Conservation (phyloP, 2,888 invertebrate genomes). For the Plebejus anna region DNA sequence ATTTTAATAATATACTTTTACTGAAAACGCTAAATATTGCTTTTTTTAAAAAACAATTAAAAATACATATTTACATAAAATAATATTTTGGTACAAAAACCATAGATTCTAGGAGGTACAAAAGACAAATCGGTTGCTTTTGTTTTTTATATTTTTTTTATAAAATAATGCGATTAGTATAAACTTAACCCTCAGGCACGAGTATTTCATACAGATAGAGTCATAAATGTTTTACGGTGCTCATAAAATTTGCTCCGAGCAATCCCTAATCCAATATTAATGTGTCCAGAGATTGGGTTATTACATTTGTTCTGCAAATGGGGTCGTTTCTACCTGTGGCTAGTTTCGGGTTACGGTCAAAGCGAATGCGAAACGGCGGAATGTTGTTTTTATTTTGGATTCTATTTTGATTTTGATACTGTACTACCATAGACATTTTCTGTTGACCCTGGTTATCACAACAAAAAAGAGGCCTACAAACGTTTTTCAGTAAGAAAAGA, state of each 20-base stretch:
- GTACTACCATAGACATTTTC: not conserved
- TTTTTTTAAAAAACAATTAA: no score
- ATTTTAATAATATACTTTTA: no score
- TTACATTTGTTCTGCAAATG: constrained; percentile 43
- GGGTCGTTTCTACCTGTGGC: constrained; percentile 30
- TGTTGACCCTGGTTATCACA: not conserved
- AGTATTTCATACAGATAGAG: constrained; percentile 44
- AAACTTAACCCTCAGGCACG: constrained; percentile 22
- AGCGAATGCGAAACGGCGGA: constrained; percentile 7
- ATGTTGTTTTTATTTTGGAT: constrained; percentile 38
- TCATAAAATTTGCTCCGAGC: constrained; percentile 42
- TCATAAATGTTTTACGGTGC: constrained; percentile 49
- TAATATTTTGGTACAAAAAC: not conserved
- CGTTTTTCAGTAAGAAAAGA: no score
- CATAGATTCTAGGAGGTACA: not conserved
- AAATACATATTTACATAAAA: no score
- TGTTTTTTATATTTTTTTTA: not conserved
- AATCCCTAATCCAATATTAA: constrained; percentile 48
- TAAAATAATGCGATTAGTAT: constrained; percentile 18
- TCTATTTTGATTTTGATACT: constrained; percentile 34
- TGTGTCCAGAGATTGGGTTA: constrained; percentile 40
- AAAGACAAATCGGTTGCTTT: not conserved
- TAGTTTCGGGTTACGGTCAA: constrained; percentile 23
- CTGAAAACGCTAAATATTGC: no score
- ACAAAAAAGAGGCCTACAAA: not conserved